phyloP scores from a whole-genome alignment of 2,888 invertebrate species.

The Drosophila meridionalis region DNA sequence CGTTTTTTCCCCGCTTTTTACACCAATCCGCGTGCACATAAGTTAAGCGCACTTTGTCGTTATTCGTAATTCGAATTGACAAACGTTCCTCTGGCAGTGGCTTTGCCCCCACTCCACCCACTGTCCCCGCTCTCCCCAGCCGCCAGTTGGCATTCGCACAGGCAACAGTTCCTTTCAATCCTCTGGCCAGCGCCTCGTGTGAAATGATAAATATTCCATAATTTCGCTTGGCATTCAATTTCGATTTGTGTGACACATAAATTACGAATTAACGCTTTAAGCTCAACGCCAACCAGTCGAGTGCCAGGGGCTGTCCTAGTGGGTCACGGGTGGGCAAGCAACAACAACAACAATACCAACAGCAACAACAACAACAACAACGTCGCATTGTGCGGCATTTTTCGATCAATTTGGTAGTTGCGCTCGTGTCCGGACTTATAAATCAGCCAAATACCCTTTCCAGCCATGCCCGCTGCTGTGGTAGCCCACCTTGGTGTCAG shows the following conservation, averaged over 20 bases:
- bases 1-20: slow-evolving; percentile 33
- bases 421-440: slow-evolving; percentile 32
- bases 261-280: slow-evolving; percentile 85
- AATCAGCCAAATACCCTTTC: slow-evolving; percentile 25
- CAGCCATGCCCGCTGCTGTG: neutral
- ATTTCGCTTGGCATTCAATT: slow-evolving; percentile 85
- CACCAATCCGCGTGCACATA: slow-evolving; percentile 55
- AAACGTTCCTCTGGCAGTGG: slow-evolving; percentile 63
- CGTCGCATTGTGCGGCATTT: slow-evolving; percentile 47
- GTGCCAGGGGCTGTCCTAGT: slow-evolving; percentile 29
- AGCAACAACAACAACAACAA: slow-evolving; percentile 18
- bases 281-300: slow-evolving; percentile 66
- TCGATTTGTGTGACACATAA: slow-evolving; percentile 85
- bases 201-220: slow-evolving; percentile 85
- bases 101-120: slow-evolving; percentile 25
- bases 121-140: neutral
- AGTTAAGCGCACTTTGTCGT: slow-evolving; percentile 81
- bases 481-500: slow-evolving; percentile 1
- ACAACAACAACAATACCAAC: slow-evolving; percentile 27
- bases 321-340: slow-evolving; percentile 58
- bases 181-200: slow-evolving; percentile 53
- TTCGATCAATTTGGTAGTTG: slow-evolving; percentile 50
- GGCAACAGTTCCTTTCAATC: slow-evolving; percentile 24
- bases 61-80: slow-evolving; percentile 83
- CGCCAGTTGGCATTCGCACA: slow-evolving; percentile 1